phyloP scores from a whole-genome alignment of 2,113 vertebrate genomes.

The Zosterops borbonicus region DNA sequence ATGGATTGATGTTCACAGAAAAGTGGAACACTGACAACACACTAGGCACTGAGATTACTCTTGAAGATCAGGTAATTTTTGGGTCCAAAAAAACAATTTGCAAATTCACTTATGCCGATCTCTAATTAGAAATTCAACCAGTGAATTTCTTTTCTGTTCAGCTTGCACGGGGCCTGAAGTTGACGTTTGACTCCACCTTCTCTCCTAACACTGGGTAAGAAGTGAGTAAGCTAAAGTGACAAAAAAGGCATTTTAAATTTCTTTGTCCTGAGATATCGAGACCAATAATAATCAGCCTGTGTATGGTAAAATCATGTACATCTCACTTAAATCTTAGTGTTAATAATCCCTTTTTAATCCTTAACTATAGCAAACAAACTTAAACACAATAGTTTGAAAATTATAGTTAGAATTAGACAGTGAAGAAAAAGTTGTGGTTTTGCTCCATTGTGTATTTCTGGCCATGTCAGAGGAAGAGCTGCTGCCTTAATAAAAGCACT shows the following conservation, averaged over 20 bases:
- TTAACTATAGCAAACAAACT: background rate
- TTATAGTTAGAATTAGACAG: background rate
- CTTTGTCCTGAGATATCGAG: background rate
- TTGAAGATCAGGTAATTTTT: constrained; percentile 85
- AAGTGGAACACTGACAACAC: constrained; percentile 99
- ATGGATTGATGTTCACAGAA: constrained; percentile 92
- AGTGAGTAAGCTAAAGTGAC: background rate
- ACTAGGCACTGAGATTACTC: constrained; percentile 90
- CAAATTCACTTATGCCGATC: background rate
- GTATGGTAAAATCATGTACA: background rate
- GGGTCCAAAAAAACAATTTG: background rate
- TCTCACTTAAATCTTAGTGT: background rate
- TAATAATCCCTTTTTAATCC: background rate
- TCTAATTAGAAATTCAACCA: constrained; percentile 21
- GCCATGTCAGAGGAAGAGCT: background rate
- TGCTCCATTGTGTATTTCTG: background rate
- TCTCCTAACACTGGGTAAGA: constrained; percentile 97
- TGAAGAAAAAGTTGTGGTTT: background rate
- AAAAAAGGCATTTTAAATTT: background rate
- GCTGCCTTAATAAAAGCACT: background rate
- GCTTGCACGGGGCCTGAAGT: constrained; percentile 90
- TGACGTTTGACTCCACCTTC: constrained; percentile 96
- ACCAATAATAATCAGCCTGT: background rate
- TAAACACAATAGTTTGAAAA: background rate
- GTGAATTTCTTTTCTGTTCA: constrained; percentile 71